Base-by-base conservation (phyloP, 2,888 invertebrate genomes). In the Malacosoma neustria region DNA sequence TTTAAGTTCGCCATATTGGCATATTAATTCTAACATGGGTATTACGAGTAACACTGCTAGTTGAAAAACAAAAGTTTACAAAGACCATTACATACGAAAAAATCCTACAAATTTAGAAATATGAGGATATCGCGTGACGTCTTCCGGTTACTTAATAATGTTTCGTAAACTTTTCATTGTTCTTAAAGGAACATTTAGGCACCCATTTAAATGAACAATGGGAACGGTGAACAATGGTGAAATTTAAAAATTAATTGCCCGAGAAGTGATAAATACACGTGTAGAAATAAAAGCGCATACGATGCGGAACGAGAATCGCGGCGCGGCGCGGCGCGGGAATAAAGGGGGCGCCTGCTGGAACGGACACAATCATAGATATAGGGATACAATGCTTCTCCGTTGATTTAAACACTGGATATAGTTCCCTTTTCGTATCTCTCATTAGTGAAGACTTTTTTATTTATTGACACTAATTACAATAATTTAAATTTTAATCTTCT, bases 241-340 rank as follows among this genome's bases (percentile, higher is more conserved):
- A 61, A 65, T 70, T 73, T 66, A 55, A 62, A 72, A 76, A 66
- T 79, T 76, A 80, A 82, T 73, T 75, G 59, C 64, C 76, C 79
- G 67, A 66, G 61, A 72, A 74, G 73, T 65, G 63, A 77, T 81
- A 77, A 81, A 81, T 76, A 74, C 58, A 61, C 59, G 63, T 71
- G 72, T 68, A 73, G 70, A 72, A 71, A 79, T 72, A 74, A 71
- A 72, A 64, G 60, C 60, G 61, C 61, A 58, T 46, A 43, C 58
- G 56, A 57, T 56, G 73, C 75, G 77, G 79, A 79, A 79, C 77
- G 74, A 50, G 42, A 46, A 42, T 45, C 46, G 53, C 38, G 35
- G 41, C 33, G 39, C 41, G 53, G 42, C 41, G 40, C 48, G 49
- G 41, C 46, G 50, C 53, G 60, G 52, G 51, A 64, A 72, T 71